Conservation (phyloP, 2,888 invertebrate genomes). For the Dicyrtomina minuta region DNA sequence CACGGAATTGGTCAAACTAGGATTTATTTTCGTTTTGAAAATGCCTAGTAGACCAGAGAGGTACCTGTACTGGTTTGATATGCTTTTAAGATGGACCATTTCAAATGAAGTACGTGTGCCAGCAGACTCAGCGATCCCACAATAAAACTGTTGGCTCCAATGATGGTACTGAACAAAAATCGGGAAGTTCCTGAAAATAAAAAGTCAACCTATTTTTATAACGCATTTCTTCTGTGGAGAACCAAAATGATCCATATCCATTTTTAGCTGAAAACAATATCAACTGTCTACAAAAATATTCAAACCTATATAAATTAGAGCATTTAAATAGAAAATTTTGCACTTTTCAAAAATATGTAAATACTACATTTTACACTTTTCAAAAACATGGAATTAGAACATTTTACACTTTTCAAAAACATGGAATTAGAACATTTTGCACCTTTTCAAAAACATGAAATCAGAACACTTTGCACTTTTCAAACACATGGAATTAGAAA, state of each 20-base stretch:
- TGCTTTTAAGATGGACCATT: conserved; percentile 79
- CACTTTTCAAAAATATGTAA: conserved; percentile 23
- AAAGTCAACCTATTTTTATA: conserved; percentile 13
- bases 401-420: too few relatives aligned
- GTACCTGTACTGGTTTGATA: conserved; percentile 78
- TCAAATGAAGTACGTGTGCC: conserved; percentile 81
- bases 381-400: too few relatives aligned
- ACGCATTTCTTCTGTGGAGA: conserved; percentile 25
- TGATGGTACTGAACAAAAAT: conserved; percentile 83
- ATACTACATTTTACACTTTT: too few relatives aligned
- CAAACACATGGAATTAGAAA: too few relatives aligned
- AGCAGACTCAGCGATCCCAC: conserved; percentile 77
- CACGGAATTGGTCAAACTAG: conserved; percentile 63
- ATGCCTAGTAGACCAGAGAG: conserved; percentile 77
- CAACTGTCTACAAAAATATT: too few relatives aligned
- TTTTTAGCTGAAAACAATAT: too few relatives aligned
- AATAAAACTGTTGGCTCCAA: conserved; percentile 71
- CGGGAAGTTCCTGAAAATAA: conserved; percentile 67
- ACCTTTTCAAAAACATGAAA: conserved; percentile 25
- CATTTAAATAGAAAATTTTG: conserved; percentile 3
- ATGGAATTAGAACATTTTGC: too few relatives aligned
- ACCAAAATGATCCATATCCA: too few relatives aligned
- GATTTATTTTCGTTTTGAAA: conserved; percentile 84
- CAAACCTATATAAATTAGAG: too few relatives aligned
- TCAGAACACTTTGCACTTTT: too few relatives aligned